phyloP scores from a whole-genome alignment of 2,888 invertebrate genomes.

The Himalopsyche japonica region DNA sequence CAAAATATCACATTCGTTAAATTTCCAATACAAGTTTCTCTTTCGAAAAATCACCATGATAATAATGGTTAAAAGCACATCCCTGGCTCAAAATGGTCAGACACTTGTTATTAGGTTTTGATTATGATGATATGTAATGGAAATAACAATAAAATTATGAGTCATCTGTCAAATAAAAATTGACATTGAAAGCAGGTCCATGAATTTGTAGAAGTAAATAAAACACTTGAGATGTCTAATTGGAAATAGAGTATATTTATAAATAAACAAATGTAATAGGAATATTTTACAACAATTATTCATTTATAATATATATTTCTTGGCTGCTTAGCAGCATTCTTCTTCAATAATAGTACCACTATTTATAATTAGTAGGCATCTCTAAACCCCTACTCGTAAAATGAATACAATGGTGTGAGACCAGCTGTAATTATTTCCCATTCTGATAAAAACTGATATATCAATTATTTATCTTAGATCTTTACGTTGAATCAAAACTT shows the following conservation, averaged over 20 bases:
- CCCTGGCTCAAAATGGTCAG: too few relatives aligned
- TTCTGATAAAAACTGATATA: background rate
- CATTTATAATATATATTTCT: slow-evolving; percentile 57
- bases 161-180: too few relatives aligned
- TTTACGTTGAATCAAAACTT: background rate
- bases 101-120: too few relatives aligned
- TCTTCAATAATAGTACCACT: slow-evolving; percentile 30
- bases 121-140: too few relatives aligned
- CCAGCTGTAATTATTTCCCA: background rate
- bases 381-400: slow-evolving; percentile 32
- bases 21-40: too few relatives aligned
- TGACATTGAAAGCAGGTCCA: too few relatives aligned
- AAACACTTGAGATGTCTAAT: slow-evolving; percentile 28
- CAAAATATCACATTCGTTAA: too few relatives aligned
- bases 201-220: background rate
- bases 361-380: slow-evolving; percentile 43
- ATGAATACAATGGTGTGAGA: slow-evolving; percentile 11
- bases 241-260: slow-evolving; percentile 52
- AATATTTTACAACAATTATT: slow-evolving; percentile 57
- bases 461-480: background rate
- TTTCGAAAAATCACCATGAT: too few relatives aligned
- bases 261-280: slow-evolving; percentile 59
- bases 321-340: slow-evolving; percentile 45
- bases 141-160: too few relatives aligned
- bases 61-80: too few relatives aligned